phyloP scores from a whole-genome alignment of 2,113 vertebrate species.

The Speoplatyrhinus poulsoni region DNA sequence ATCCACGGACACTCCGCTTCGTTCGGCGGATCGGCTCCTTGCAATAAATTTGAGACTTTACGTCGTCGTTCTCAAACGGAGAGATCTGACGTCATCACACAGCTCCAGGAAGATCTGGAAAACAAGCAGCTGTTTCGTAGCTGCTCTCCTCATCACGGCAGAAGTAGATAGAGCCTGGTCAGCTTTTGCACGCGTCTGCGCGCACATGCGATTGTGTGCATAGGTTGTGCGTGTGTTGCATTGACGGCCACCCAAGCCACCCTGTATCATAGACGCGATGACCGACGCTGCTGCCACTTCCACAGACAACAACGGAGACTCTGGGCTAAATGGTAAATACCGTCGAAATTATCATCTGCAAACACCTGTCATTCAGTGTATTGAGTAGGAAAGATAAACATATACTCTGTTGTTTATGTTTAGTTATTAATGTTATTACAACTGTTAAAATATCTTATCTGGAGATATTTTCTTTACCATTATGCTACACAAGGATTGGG shows the following conservation, averaged over 20 bases:
- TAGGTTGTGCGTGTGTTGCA: slow-evolving; percentile 27
- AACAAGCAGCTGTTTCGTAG: slow-evolving; percentile 23
- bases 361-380: neutral
- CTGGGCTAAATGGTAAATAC: slow-evolving; percentile 75
- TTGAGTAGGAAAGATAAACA: neutral
- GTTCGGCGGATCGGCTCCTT: neutral
- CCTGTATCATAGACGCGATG: slow-evolving; percentile 63
- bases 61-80: slow-evolving; percentile 32
- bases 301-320: slow-evolving; percentile 69
- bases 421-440: neutral
- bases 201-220: slow-evolving; percentile 58
- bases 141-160: neutral
- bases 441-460: neutral
- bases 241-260: slow-evolving; percentile 57
- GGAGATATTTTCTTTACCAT: neutral
- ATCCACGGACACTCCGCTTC: too few species aligned
- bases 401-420: accelerated
- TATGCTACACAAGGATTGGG: slow-evolving; percentile 22
- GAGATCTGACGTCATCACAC: slow-evolving; percentile 58
- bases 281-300: slow-evolving; percentile 64
- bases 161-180: neutral
- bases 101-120: slow-evolving; percentile 39
- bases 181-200: slow-evolving; percentile 5
- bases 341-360: accelerated
- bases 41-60: neutral